Evolutionary conservation across 2,888 invertebrate species (phyloP).

Genomic region (Lasioglossum pauxillum): DNA sequence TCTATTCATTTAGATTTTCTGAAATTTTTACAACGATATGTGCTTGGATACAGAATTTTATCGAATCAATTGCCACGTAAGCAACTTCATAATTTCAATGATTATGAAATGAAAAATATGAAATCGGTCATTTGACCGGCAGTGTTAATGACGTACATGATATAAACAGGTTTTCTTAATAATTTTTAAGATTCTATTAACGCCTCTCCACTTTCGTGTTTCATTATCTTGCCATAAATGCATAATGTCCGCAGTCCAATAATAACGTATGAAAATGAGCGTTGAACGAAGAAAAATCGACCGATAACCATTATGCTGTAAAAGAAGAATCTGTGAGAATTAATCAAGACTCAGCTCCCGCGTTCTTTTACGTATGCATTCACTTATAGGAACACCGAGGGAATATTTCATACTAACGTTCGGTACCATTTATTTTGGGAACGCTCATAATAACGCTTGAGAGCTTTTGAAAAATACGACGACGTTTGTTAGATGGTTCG

Average conservation of each 20-base stretch:
- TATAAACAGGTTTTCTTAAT: not conserved
- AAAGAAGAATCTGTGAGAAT: not conserved
- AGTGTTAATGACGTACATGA: not conserved
- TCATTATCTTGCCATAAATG: not conserved
- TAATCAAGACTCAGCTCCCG: not conserved
- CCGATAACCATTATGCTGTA: not conserved
- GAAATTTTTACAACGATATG: no score
- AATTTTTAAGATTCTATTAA: not conserved
- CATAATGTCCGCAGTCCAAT: not conserved
- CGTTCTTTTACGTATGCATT: slow-evolving; percentile 3
- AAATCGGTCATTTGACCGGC: no score
- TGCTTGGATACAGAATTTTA: no score
- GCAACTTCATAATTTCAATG: no score
- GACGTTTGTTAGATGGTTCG: slow-evolving; percentile 37
- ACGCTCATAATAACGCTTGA: slow-evolving; percentile 31
- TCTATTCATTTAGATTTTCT: no score
- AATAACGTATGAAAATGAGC: not conserved
- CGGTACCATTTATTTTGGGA: slow-evolving; percentile 39
- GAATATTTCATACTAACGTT: slow-evolving; percentile 37
- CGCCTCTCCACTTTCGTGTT: not conserved
- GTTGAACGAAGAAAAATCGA: not conserved
- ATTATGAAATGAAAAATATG: no score
- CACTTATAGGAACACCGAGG: slow-evolving; percentile 8
- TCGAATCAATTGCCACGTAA: no score
- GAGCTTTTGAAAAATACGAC: slow-evolving; percentile 44